phyloP scores from a whole-genome alignment of 2,888 invertebrate species.

The Melieria picta region DNA sequence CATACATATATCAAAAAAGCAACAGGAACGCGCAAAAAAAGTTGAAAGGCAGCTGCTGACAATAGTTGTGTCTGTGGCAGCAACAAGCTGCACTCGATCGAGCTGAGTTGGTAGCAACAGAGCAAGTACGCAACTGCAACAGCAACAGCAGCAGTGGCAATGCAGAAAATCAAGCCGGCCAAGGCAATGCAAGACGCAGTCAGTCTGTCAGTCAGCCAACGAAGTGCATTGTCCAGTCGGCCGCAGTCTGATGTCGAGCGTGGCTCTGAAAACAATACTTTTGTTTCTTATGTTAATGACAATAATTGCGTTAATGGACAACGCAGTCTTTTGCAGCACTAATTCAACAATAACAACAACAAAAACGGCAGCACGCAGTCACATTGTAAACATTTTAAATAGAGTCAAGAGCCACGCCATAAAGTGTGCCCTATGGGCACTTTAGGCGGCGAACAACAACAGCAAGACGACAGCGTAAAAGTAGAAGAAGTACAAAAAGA shows the following conservation, averaged over 20 bases:
- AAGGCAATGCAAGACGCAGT: no score
- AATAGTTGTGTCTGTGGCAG: neutral
- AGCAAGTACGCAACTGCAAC: neutral
- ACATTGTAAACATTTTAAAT: no score
- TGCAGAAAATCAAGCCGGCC: neutral
- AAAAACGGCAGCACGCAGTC: neutral
- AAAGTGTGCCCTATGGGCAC: no score
- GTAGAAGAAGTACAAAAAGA: no score
- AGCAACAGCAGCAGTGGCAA: neutral
- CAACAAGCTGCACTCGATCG: neutral
- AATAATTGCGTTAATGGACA: constrained; percentile 18
- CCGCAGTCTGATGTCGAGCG: neutral
- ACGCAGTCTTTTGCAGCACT: neutral
- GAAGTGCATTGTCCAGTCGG: no score
- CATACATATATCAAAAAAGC: constrained; percentile 1
- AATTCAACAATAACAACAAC: neutral
- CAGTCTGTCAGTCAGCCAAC: no score
- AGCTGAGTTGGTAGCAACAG: neutral
- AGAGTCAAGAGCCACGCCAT: no score
- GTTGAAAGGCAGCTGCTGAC: neutral
- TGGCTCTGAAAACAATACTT: neutral
- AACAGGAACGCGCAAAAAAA: neutral
- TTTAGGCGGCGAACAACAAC: no score
- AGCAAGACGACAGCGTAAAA: no score
- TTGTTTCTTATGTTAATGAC: constrained; percentile 20